These are phyloP conservation scores for Bubalus kerabau DNA, from an alignment of 2,113 vertebrate species.

Conservation along the genomic window DNA sequence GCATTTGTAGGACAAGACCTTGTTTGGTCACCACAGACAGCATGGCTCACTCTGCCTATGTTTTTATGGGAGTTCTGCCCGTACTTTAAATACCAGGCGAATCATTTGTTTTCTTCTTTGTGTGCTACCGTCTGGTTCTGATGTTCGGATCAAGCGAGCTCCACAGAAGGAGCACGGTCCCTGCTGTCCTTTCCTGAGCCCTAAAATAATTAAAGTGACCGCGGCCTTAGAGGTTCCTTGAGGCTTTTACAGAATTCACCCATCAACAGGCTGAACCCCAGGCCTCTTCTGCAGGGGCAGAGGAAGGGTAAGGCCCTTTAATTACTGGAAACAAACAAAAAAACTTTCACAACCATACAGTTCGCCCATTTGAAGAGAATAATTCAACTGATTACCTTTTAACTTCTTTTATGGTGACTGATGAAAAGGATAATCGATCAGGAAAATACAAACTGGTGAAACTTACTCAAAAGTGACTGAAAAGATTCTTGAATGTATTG, in stretches of 20 bases:
- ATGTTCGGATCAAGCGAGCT: not conserved
- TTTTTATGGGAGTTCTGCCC: not conserved
- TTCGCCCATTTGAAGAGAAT: not conserved
- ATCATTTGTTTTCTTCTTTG: not conserved
- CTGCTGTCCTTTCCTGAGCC: not conserved
- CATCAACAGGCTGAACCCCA: not conserved
- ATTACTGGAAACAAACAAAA: not conserved
- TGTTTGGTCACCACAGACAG: not conserved
- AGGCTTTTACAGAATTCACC: not conserved
- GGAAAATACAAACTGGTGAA: not conserved
- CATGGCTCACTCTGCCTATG: not conserved
- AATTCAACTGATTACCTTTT: not conserved
- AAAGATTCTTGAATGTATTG: not conserved
- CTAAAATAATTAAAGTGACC: not conserved
- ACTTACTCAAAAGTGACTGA: not conserved
- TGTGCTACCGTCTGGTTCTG: not conserved
- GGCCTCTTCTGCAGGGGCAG: not conserved
- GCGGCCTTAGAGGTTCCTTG: not conserved
- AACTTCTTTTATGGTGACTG: not conserved
- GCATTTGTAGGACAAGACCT: not conserved
- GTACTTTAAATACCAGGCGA: rapidly evolving
- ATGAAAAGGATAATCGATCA: not conserved
- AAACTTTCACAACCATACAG: not conserved
- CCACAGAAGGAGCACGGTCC: not conserved
- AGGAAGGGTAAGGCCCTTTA: not conserved